A percentile compares a stretch with the other conserved stretches of the same genome.
These are phyloP conservation scores for Vireo altiloquus DNA, from an alignment of 2,113 vertebrate genomes.

Conservation along the genomic window DNA sequence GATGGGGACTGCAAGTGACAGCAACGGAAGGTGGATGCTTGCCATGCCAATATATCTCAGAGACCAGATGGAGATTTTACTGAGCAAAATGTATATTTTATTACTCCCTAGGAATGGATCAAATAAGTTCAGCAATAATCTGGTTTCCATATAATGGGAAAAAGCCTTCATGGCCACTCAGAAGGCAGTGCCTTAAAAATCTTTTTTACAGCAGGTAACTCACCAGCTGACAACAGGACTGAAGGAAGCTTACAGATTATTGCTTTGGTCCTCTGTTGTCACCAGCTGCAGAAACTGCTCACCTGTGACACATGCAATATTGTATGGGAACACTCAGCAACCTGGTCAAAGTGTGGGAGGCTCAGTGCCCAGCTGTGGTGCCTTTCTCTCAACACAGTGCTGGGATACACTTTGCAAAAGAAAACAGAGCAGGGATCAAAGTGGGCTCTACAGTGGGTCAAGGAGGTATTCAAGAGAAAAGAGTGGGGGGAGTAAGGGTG, in stretches of 20 bases:
- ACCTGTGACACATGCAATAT: neutral
- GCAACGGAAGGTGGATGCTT: neutral
- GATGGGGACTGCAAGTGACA: neutral
- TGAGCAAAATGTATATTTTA: neutral
- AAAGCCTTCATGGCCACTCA: neutral
- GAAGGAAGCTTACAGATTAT: neutral
- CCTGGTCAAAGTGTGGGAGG: neutral
- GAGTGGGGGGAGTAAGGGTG: neutral
- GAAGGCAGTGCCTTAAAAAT: neutral
- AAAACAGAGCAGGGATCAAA: neutral
- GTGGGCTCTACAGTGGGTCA: neutral
- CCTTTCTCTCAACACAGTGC: neutral
- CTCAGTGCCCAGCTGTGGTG: rapidly evolving
- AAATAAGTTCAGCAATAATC: neutral
- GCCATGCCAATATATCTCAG: neutral
- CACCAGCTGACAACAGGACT: neutral
- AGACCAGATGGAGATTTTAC: conserved; percentile 15
- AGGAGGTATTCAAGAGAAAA: neutral
- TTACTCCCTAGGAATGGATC: neutral
- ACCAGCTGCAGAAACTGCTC: neutral
- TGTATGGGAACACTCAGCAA: neutral
- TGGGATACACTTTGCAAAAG: neutral
- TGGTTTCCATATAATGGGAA: neutral
- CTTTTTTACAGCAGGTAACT: neutral
- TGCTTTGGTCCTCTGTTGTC: neutral